Evolutionary conservation across 2,888 invertebrate species (phyloP).

Genomic region (Dasysyrphus albostriatus): DNA sequence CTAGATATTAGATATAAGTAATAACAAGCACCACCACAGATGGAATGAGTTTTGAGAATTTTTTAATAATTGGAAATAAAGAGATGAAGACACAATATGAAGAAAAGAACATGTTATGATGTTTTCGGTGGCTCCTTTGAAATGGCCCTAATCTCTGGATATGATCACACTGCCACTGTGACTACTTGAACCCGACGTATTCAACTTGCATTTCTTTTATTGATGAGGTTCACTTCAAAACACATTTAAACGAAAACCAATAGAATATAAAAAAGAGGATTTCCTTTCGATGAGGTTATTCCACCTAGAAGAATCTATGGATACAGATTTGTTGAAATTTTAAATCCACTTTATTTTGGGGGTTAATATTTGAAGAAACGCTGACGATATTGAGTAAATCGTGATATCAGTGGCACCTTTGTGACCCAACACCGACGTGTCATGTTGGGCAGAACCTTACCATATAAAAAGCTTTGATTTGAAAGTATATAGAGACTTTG

Average conservation of each 20-base stretch:
- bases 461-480: no score
- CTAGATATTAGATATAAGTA: conserved; percentile 65
- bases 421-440: no score
- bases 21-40: conserved; percentile 45
- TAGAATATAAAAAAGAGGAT: conserved; percentile 33
- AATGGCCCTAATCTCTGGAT: conserved; percentile 52
- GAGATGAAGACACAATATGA: background rate
- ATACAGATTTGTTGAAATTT: background rate
- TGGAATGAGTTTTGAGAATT: conserved; percentile 29
- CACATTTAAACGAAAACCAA: conserved; percentile 33
- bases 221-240: conserved; percentile 40
- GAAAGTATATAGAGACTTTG: no score
- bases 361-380: no score
- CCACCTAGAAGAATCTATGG: background rate
- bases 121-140: conserved; percentile 60
- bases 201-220: background rate
- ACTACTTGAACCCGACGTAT: conserved; percentile 56
- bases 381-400: no score
- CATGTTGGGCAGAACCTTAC: no score
- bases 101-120: background rate
- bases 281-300: conserved; percentile 42
- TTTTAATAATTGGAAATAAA: conserved; percentile 46
- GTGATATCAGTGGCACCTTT: no score
- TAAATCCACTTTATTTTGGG: no score
- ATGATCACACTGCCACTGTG: conserved; percentile 60